Percentiles rank a stretch among this genome's conserved stretches.
Conservation (phyloP, 1,140 invertebrate species). For the Chelonus insularis region DNA sequence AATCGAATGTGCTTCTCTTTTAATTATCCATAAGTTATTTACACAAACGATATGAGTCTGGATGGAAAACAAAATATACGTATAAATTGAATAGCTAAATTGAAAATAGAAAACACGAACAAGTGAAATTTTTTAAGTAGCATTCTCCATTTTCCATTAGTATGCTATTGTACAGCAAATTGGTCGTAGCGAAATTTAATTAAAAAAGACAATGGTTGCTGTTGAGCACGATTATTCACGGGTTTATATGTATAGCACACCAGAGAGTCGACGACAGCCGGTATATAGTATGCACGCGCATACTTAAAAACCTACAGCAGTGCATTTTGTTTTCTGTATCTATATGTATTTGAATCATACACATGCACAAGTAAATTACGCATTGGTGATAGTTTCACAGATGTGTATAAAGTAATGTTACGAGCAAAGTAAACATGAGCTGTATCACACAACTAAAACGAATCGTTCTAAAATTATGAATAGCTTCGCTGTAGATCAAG, state of each 20-base stretch:
- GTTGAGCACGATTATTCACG: constrained; percentile 30
- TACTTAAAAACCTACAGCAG: neutral
- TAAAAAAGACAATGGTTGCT: constrained; percentile 39
- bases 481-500: too few relatives aligned
- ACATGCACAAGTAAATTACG: neutral
- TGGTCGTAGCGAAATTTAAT: constrained; percentile 40
- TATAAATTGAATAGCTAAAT: too few relatives aligned
- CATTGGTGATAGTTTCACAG: neutral
- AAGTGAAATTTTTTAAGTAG: constrained; percentile 3
- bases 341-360: neutral
- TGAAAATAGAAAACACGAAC: too few relatives aligned
- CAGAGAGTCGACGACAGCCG: constrained; percentile 9
- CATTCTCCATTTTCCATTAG: constrained; percentile 24
- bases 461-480: too few relatives aligned
- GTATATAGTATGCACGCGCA: neutral
- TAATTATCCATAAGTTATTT: too few relatives aligned
- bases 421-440: too few relatives aligned
- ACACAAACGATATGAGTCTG: too few relatives aligned
- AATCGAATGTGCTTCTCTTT: too few relatives aligned
- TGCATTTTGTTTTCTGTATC: neutral
- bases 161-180: constrained; percentile 33
- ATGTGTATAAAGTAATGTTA: neutral
- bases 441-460: too few relatives aligned
- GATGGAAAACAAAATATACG: too few relatives aligned
- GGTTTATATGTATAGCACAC: neutral